A percentile compares a stretch with the other conserved stretches of the same genome.
These are phyloP conservation scores for Nomada hirtipes DNA, from an alignment of 2,888 invertebrate species.

Conservation along the genomic window DNA sequence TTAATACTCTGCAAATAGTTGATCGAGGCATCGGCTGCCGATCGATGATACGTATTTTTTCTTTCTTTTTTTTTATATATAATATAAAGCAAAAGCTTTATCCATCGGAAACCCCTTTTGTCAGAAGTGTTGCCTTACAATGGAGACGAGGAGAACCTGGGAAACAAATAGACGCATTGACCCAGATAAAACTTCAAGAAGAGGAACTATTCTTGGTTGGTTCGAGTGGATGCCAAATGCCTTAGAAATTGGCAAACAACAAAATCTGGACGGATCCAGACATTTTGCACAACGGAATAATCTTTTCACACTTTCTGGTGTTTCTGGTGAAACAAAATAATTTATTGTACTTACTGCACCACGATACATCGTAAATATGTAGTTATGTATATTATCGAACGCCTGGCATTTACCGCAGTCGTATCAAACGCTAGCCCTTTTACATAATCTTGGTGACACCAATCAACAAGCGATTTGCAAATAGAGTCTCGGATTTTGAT, in stretches of 20 bases:
- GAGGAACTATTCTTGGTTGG: conserved; percentile 24
- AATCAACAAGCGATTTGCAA: too few species aligned
- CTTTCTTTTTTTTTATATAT: neutral
- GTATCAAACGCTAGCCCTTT: too few species aligned
- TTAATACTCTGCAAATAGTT: neutral
- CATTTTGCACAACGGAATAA: neutral
- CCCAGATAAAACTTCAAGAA: conserved; percentile 24
- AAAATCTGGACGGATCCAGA: neutral
- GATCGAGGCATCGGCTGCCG: neutral
- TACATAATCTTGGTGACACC: too few species aligned
- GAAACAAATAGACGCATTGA: conserved; percentile 32
- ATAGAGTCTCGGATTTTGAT: too few species aligned
- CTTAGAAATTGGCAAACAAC: conserved; percentile 9
- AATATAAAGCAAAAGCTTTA: neutral
- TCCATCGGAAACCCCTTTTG: neutral
- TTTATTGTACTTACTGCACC: too few species aligned
- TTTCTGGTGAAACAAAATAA: neutral
- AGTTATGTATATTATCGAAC: too few species aligned
- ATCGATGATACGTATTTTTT: neutral
- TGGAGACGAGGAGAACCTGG: neutral
- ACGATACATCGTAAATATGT: too few species aligned
- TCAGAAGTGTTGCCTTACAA: neutral
- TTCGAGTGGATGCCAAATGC: conserved; percentile 10
- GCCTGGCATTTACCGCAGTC: too few species aligned
- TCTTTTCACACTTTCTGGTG: neutral